Percentiles rank a stretch among this genome's conserved stretches.
Evolutionary conservation across 1,140 invertebrate species (phyloP).

Genomic region (Piezodorus guildinii): DNA sequence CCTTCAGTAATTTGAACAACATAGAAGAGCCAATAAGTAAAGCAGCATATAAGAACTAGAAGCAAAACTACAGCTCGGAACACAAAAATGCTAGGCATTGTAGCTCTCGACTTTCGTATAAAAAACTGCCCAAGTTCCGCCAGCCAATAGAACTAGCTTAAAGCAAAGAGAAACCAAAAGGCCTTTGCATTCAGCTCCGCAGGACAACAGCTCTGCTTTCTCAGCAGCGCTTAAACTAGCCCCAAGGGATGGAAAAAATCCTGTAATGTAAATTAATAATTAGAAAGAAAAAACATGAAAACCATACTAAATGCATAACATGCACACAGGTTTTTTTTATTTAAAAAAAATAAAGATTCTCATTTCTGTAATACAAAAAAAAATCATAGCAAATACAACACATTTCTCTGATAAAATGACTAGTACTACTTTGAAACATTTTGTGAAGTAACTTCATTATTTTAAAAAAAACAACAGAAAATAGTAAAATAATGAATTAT

Average conservation of each 20-base stretch:
- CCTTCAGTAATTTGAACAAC: constrained; percentile 56
- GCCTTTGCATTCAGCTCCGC: constrained; percentile 79
- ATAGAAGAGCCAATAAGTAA: constrained; percentile 97
- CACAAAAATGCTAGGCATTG: constrained; percentile 87
- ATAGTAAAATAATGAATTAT: too few species aligned
- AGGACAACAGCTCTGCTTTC: constrained; percentile 46
- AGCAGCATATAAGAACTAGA: constrained; percentile 82
- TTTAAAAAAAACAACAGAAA: too few species aligned
- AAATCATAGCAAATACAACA: too few species aligned
- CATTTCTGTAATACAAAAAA: too few species aligned
- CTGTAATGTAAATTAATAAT: constrained; percentile 23
- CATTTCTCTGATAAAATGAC: too few species aligned
- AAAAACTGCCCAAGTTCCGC: constrained; percentile 88
- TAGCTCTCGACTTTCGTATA: constrained; percentile 59
- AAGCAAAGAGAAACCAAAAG: constrained; percentile 82
- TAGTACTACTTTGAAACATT: too few species aligned
- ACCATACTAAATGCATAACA: too few species aligned
- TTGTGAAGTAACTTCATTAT: too few species aligned
- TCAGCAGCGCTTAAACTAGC: constrained; percentile 27
- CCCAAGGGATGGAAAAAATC: constrained; percentile 27
- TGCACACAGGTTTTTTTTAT: too few species aligned
- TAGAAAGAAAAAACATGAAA: too few species aligned
- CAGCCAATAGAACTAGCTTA: constrained; percentile 78
- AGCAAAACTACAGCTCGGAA: constrained; percentile 78
- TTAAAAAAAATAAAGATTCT: too few species aligned